A percentile compares a stretch with the other conserved stretches of the same genome.
These are phyloP conservation scores for Falcaria lacertinaria DNA, from an alignment of 2,888 invertebrate genomes.

Conservation along the genomic window DNA sequence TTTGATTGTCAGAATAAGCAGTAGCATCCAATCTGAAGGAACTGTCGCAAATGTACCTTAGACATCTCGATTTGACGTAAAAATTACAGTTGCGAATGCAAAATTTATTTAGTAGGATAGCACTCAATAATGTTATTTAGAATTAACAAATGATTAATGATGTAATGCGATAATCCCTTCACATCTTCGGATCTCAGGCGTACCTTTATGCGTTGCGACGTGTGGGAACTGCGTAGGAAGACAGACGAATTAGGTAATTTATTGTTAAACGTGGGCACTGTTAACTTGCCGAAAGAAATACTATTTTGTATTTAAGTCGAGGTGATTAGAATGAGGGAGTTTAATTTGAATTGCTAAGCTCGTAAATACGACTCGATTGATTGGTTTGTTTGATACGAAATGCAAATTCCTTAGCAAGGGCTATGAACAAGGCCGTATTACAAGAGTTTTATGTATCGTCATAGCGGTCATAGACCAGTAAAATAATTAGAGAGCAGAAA, in stretches of 20 bases:
- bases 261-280: slow-evolving; percentile 6
- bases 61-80: no score
- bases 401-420: neutral
- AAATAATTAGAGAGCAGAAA: no score
- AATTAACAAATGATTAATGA: no score
- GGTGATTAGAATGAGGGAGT: neutral
- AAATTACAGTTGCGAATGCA: no score
- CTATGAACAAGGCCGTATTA: no score
- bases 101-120: no score
- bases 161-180: no score
- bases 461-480: no score
- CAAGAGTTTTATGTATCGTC: no score
- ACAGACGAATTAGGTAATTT: slow-evolving; percentile 25
- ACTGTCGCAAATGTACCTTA: no score
- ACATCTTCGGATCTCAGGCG: neutral
- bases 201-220: slow-evolving; percentile 1
- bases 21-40: no score
- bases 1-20: neutral
- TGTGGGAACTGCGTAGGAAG: slow-evolving; percentile 35
- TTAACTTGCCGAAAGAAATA: neutral
- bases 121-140: no score
- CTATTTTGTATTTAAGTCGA: neutral
- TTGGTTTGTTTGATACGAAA: neutral
- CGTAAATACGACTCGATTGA: neutral
- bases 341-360: neutral